Base-by-base conservation (phyloP, 2,797 vertebrate species). In the Coendou prehensilis region DNA sequence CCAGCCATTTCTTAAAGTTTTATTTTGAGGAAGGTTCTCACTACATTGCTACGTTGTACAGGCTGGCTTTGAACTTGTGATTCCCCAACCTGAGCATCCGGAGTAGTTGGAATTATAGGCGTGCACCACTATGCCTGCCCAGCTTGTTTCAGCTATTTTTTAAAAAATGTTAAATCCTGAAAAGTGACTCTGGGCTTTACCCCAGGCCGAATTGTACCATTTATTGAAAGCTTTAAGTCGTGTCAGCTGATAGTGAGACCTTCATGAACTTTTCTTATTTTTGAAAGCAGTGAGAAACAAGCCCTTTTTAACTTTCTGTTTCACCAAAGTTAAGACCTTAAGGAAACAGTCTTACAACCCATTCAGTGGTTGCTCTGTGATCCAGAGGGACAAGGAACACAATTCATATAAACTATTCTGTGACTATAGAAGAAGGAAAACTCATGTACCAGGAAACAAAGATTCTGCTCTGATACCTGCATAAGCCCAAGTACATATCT, bases 241-340 rank as follows among this genome's bases (percentile, higher is more conserved):
- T 20, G 5, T 76, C 33, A 86, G 26, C 4, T 69, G 37, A 61
- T 87, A 7, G 54, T 50, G 41, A 26, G 18, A 83, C 2, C 41
- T 95, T 61, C 45, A 30, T 9, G 45, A 91, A 22, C 10, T 52
- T 69, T 87, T 89, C 52, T 63, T 64, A 81, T 85, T 85, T 95
- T 61, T 59, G 22, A 84, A 90, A 89, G 69, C 5, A 59, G 22
- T 41, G 9, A 87, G 9, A 75, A 93, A 95, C 23, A 87, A 37
- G 22, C 14, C 15, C 28, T 33, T 75, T 76, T 76, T 37, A 37
- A 54, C 13, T 33, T 86, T 89, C 33, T 81, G 41, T 93, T 93
- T 84, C 71, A 89, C 61, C 59, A 41, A 86, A 92, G 81, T 83
- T 57, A 87, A 94, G 41, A 63, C 69, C 63, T 76, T 84, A 71